Evolutionary conservation across 2,113 vertebrate genomes (phyloP).

Genomic region (Hyperopisus bebe): DNA sequence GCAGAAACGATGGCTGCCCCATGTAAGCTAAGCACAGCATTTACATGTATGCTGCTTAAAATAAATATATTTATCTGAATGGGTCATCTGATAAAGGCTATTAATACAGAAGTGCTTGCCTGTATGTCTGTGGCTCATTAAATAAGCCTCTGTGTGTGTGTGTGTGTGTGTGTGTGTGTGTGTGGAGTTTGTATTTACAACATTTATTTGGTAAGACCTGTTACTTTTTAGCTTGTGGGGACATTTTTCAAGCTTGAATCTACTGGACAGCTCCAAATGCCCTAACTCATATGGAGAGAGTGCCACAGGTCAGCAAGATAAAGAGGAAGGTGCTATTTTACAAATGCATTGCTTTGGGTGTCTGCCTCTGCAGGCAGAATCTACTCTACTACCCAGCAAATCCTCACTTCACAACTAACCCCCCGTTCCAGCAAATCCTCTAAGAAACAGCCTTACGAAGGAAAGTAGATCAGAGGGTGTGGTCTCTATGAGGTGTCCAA

Average conservation of each 20-base stretch:
- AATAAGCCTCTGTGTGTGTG: background rate
- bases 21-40: background rate
- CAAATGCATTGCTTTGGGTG: background rate
- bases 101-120: background rate
- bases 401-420: background rate
- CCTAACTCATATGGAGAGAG: background rate
- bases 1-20: background rate
- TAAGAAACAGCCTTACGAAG: background rate
- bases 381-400: background rate
- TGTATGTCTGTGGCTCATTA: background rate
- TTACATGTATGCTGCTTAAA: background rate
- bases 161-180: too few relatives aligned
- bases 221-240: background rate
- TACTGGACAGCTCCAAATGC: background rate
- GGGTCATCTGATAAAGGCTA: background rate
- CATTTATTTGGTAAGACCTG: background rate
- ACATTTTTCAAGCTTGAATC: background rate
- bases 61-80: background rate
- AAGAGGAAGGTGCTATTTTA: background rate
- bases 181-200: background rate
- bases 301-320: background rate
- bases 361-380: background rate
- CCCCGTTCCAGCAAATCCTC: background rate
- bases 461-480: background rate
- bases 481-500: background rate